Percentiles rank a stretch among this genome's conserved stretches.
Conservation (phyloP, 2,797 vertebrate genomes). For the Leptodactylus fallax region DNA sequence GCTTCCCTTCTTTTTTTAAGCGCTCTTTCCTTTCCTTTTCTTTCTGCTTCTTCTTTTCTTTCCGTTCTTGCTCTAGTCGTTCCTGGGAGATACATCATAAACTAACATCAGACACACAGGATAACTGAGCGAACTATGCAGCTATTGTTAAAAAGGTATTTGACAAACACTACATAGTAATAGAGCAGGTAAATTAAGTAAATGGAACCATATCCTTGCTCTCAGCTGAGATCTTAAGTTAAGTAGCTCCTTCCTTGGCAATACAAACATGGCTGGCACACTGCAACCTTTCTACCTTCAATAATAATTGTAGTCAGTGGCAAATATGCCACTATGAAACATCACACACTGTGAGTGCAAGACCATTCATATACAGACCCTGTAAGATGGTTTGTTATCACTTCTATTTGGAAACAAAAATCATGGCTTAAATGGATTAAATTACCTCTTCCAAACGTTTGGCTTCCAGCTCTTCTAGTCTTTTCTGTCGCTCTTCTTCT, state of each 20-base stretch:
- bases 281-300: no score
- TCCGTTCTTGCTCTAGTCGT: slow-evolving; percentile 91
- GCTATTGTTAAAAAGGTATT: not conserved
- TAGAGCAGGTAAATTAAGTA: no score
- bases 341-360: no score
- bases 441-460: slow-evolving; percentile 91
- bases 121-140: no score
- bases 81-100: slow-evolving; percentile 76
- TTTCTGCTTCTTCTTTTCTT: slow-evolving; percentile 96
- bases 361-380: not conserved
- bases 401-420: not conserved
- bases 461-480: slow-evolving; percentile 88
- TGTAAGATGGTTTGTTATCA: not conserved
- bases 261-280: no score
- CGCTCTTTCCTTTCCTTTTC: slow-evolving; percentile 97
- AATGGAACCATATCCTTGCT: no score
- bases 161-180: not conserved
- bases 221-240: no score
- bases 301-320: not conserved
- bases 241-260: not conserved
- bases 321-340: not conserved
- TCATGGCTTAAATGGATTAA: not conserved
- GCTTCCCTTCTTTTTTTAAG: slow-evolving; percentile 96
- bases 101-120: no score
- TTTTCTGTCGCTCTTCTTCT: slow-evolving; percentile 87